Base-by-base conservation (phyloP, 2,113 vertebrate genomes). In the Amazona vittata region DNA sequence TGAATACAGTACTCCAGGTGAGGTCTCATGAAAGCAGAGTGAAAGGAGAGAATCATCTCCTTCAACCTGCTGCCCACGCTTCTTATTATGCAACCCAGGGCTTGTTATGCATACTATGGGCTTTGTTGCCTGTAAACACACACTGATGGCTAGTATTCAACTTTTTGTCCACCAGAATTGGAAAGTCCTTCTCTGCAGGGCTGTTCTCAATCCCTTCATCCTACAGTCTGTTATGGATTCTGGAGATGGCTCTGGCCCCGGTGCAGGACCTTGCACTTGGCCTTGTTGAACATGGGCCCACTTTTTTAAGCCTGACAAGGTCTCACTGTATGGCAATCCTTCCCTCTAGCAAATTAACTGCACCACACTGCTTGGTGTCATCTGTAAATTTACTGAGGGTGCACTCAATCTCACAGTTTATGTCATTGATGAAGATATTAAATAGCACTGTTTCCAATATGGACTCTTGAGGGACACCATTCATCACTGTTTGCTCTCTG, bases 101-200 rank as follows among this genome's bases (percentile, higher is more conserved):
- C 53, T 20, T 33, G 29, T 57, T 57, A 33, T n/a, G 55, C 19
- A 22, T 9, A 22, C 1, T 6, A 2, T 5, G n/a, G 14, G 11
- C 20, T 69, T 85, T 55, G 5, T 55, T 31, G 26, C 31, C 21
- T 53, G 2, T 4, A 3, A 67, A 9, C 0, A 0, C 16, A 15
- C 9, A 5, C 8, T 67, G 15, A 35, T 21, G 6, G 4, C 3
- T 82, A 9, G 25, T 5, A 20, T 43, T 22, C 25, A 65, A 7
- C 7, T 60, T 53, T 71, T 77, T 5, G 39, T 37, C 15, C 18
- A 33, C 15, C 25, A 71, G 9, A 10, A 65, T 5, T 12, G 6
- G 3, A 3, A 64, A 65, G 17, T 59, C 14, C 5, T 64, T 81
- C 15, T 64, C 55, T 22, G 10, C 33, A 41, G 12, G 25, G 10